Evolutionary conservation across 2,113 vertebrate species (phyloP).

Genomic region (Epinephelus fuscoguttatus): DNA sequence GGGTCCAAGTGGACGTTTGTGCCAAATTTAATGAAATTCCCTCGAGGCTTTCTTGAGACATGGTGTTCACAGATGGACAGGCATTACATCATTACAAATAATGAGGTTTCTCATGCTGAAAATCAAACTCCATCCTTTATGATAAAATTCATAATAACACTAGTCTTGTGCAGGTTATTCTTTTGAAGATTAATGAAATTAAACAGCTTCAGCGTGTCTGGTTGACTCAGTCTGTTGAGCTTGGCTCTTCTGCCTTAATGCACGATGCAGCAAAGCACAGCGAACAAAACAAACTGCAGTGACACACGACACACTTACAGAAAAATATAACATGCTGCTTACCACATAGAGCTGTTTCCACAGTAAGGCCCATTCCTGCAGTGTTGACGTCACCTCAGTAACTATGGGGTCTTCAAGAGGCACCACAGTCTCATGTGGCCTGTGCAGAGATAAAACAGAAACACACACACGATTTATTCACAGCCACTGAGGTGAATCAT

Average conservation of each 20-base stretch:
- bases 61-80: too few species aligned
- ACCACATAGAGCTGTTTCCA: conserved; percentile 99
- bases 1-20: too few species aligned
- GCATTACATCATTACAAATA: not conserved
- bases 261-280: not conserved
- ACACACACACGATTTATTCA: not conserved
- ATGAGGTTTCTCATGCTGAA: not conserved
- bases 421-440: conserved; percentile 94
- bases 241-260: not conserved
- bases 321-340: conserved; percentile 59
- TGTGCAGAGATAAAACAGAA: conserved; percentile 54
- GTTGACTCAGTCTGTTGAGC: not conserved
- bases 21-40: too few species aligned
- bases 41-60: too few species aligned
- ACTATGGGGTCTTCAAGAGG: conserved; percentile 94
- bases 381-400: conserved; percentile 93
- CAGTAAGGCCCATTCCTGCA: conserved; percentile 95
- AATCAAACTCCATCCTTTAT: not conserved
- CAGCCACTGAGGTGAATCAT: not conserved
- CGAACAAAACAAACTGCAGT: not conserved
- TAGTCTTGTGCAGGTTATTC: not conserved
- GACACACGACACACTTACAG: not conserved
- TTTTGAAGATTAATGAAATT: not conserved
- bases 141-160: not conserved
- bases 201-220: not conserved